A percentile compares a stretch with the other conserved stretches of the same genome.
These are phyloP conservation scores for Bombyx huttoni DNA, from an alignment of 2,888 invertebrate genomes.

Conservation along the genomic window DNA sequence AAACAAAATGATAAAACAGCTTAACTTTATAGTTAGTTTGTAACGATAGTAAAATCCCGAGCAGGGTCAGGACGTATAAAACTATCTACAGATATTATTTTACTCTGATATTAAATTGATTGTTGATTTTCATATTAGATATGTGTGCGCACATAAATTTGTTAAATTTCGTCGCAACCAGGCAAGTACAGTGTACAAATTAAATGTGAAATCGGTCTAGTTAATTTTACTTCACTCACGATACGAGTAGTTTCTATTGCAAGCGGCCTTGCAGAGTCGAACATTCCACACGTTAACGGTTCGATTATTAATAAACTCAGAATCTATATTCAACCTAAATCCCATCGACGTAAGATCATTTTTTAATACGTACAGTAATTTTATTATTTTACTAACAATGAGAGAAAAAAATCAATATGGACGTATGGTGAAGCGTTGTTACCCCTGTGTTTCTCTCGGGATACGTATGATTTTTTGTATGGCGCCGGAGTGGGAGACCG, in stretches of 20 bases:
- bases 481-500: constrained; percentile 65
- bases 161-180: constrained; percentile 12
- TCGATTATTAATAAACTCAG: constrained; percentile 67
- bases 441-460: constrained; percentile 73
- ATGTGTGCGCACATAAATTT: constrained; percentile 1
- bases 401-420: constrained; percentile 70
- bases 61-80: too few species aligned
- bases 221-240: constrained; percentile 65
- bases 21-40: too few species aligned
- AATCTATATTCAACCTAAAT: constrained; percentile 64
- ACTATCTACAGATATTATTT: too few species aligned
- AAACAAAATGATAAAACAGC: too few species aligned
- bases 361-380: constrained; percentile 48
- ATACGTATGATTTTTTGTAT: constrained; percentile 70
- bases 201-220: constrained; percentile 59
- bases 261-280: constrained; percentile 65
- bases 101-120: too few species aligned
- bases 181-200: constrained; percentile 23
- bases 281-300: constrained; percentile 70
- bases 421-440: constrained; percentile 65
- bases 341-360: constrained; percentile 56
- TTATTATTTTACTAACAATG: constrained; percentile 68
- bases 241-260: constrained; percentile 67
- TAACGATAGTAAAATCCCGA: too few species aligned
- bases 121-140: not conserved